Base-by-base conservation (phyloP, 2,113 vertebrate genomes). In the Trogon melanurus region DNA sequence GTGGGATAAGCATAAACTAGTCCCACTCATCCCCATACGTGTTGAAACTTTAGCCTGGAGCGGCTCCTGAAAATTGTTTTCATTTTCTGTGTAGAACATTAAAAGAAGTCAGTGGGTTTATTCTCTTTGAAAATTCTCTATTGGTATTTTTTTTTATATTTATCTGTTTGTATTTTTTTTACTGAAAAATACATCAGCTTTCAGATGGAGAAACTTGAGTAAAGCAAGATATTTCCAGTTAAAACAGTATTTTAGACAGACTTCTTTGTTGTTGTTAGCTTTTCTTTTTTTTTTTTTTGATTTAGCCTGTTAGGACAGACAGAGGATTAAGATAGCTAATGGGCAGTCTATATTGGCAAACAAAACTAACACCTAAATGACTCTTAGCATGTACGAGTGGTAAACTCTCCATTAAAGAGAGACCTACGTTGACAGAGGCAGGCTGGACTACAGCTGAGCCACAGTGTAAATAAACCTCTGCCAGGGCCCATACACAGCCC, bases 401-500 rank as follows among this genome's bases (percentile, higher is more conserved):
- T 44, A 91, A 83, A 88, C 62, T 82, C 91, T 96, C 79, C 69
- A 80, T 65, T 71, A 71, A 62, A 84, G 81, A 70, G 32, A 89
- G 57, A 69, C 38, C 36, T 51, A 36, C 74, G 38, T 44, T 90
- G 75, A 87, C 29, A 36, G 73, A 60, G 32, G 44, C 86, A 62
- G 79, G 36, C 65, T 74, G 90, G 76, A n/a, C 76, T 70, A 20
- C 29, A 86, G 18, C 64, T 91, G 95, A 95, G 88, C 81, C 87
- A 73, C 60, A 76, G 79, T 22, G 92, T 45, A 93, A 97, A 96
- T 81, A 96, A 95, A 78, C 34, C 64, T 94, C 88, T 79, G 79
- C 56, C 75, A 81, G 61, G 76, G 60, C n/a, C 29, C 88, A n/a
- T 30, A 21, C 79, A 45, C 50, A 44, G 75, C 45, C 60, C 27